Base-by-base conservation (phyloP, 2,113 vertebrate species). In the Chaetodon trifascialis region DNA sequence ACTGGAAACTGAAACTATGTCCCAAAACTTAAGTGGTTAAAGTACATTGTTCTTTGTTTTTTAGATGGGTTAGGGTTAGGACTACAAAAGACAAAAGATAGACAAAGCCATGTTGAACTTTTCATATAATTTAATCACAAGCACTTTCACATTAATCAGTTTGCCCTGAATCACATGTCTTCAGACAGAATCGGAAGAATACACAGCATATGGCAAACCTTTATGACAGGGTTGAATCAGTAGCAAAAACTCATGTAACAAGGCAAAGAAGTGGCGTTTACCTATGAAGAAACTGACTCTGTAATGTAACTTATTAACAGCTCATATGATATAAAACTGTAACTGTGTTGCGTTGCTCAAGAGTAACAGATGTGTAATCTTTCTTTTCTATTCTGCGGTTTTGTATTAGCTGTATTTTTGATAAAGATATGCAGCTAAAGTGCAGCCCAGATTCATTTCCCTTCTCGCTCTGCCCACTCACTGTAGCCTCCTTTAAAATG, bases 401-500 rank as follows among this genome's bases (percentile, higher is more conserved):
- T 7, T 51, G 21, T 11, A 40, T 54, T 19, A 36, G 11, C 9
- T 30, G 3, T 11, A 10, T 56, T 58, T 65, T 63, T 5, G 9
- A 34, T 51, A 2, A 56, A 47, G 69, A 19, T 15, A 3, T 58
- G 15, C 17, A 14, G 47, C 0, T 44, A 3, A 63, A 58, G 56
- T 12, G 16, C 5, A 64, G 30, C 51, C 66, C 23, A 63, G 65
- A 19, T 17, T 91, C 68, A 91, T 16, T 89, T 76, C 67, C 80
- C 79, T 79, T 94, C 87, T 59, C 38, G 66, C 21, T 90, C 74
- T 4, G 66, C 89, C 95, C 94, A 95, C 72, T 95, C 94, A 0
- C 0, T 46, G 84, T 93, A 95, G 4, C 95, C 94, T 65, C 94
- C 94, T 86, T 89, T 78, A 38, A 86, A 94, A 83, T 95, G 95